These are phyloP conservation scores for Hydroisotoma schaefferi DNA, from an alignment of 2,888 invertebrate species.

Conservation along the genomic window DNA sequence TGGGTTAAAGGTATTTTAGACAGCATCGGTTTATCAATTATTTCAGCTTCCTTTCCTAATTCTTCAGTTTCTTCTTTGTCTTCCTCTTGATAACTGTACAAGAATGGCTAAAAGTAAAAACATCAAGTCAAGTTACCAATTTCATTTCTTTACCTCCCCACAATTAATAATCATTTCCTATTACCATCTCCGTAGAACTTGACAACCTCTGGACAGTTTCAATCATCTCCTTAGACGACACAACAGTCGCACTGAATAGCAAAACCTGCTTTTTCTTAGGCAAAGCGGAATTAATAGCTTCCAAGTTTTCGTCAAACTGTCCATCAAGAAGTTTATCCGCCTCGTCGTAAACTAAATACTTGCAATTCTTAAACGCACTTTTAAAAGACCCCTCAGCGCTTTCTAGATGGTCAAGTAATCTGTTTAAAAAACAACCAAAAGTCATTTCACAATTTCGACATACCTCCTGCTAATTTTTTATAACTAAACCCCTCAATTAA, in stretches of 20 bases:
- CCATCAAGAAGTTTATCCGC: slow-evolving; percentile 84
- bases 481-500: background rate
- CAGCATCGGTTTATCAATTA: slow-evolving; percentile 16
- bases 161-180: background rate
- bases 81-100: slow-evolving; percentile 56
- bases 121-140: background rate
- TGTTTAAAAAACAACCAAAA: slow-evolving; percentile 44
- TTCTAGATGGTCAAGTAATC: slow-evolving; percentile 86
- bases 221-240: slow-evolving; percentile 67
- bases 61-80: slow-evolving; percentile 1
- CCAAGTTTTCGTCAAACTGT: slow-evolving; percentile 70
- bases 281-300: slow-evolving; percentile 71
- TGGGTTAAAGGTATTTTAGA: slow-evolving; percentile 27
- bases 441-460: background rate
- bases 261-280: slow-evolving; percentile 80
- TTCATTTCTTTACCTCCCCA: background rate
- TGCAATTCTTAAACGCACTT: slow-evolving; percentile 71
- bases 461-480: background rate
- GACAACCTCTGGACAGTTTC: slow-evolving; percentile 66
- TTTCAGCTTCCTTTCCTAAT: background rate
- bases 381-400: slow-evolving; percentile 65
- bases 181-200: slow-evolving; percentile 62
- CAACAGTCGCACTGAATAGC: slow-evolving; percentile 93
- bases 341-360: slow-evolving; percentile 91
- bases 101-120: slow-evolving; percentile 51